These are phyloP conservation scores for Pachyseris speciosa DNA, from an alignment of 64 coral and sea anemone species.

Conservation along the genomic window DNA sequence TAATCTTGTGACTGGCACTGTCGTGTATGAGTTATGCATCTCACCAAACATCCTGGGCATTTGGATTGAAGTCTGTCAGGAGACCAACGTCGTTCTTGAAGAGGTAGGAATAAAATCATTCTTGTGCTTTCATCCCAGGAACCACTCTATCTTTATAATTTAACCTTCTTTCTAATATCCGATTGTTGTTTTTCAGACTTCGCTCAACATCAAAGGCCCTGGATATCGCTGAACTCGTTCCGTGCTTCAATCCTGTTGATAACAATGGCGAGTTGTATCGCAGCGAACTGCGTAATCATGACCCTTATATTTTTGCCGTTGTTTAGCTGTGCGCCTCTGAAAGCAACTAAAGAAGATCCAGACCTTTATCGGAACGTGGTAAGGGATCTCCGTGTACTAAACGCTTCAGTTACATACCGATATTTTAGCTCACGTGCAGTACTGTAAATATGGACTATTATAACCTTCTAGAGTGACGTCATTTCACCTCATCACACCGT, in stretches of 20 bases:
- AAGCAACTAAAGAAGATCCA: not conserved
- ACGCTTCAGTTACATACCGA: too few species aligned
- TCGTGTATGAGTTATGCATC: not conserved
- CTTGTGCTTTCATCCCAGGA: not conserved
- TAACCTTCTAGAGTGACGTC: too few species aligned
- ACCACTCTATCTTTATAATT: too few species aligned
- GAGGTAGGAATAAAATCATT: not conserved
- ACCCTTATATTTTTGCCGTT: not conserved
- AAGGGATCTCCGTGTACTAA: too few species aligned
- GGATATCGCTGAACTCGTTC: not conserved
- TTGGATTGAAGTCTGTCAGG: slow-evolving; percentile 7
- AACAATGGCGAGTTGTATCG: not conserved
- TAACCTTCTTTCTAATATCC: not conserved
- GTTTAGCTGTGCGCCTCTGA: not conserved
- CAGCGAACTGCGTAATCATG: not conserved
- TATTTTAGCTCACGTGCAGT: too few species aligned
- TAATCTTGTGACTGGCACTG: not conserved
- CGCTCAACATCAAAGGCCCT: not conserved
- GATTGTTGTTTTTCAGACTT: not conserved
- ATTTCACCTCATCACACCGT: too few species aligned
- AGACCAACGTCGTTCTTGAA: not conserved
- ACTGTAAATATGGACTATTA: too few species aligned
- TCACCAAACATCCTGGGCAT: not conserved
- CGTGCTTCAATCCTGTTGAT: not conserved
- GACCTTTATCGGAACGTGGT: slow-evolving; percentile 5